Conservation (phyloP, 2,113 vertebrate species). For the Percopsis transmontana region DNA sequence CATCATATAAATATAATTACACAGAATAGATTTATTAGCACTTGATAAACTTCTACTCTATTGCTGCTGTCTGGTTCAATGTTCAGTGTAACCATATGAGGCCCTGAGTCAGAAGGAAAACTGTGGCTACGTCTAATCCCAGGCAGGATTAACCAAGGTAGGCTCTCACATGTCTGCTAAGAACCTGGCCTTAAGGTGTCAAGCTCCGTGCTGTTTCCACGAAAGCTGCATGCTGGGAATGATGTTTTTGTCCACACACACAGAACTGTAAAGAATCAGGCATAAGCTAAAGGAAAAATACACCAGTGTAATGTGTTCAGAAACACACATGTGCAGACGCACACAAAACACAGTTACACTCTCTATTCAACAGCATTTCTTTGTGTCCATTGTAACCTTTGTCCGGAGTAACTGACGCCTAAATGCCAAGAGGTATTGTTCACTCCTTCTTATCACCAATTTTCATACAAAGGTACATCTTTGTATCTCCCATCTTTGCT, state of each 20-base stretch:
- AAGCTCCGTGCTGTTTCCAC: conserved; percentile 42
- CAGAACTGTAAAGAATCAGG: conserved; percentile 8
- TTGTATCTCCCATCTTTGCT: conserved; percentile 3
- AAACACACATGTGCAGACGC: background rate
- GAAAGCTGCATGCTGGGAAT: conserved; percentile 4
- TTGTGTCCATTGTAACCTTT: conserved; percentile 24
- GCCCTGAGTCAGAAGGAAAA: conserved; percentile 42
- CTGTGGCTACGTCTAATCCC: conserved; percentile 56
- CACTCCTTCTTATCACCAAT: background rate
- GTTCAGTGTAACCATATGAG: background rate
- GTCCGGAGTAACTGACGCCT: conserved; percentile 13
- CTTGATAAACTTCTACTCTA: conserved; percentile 39
- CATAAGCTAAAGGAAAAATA: conserved; percentile 30
- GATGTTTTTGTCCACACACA: conserved; percentile 3
- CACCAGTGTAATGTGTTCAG: background rate
- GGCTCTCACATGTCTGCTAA: conserved; percentile 66
- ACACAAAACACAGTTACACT: background rate
- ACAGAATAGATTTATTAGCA: conserved; percentile 27
- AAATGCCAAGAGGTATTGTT: conserved; percentile 41
- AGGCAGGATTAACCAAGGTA: conserved; percentile 42
- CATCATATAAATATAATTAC: background rate
- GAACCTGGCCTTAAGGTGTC: conserved; percentile 48
- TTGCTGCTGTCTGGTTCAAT: conserved; percentile 14
- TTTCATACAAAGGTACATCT: background rate
- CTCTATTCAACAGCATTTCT: conserved; percentile 7